Conservation (phyloP, 1,140 invertebrate species). For the Aleiodes sp. region DNA sequence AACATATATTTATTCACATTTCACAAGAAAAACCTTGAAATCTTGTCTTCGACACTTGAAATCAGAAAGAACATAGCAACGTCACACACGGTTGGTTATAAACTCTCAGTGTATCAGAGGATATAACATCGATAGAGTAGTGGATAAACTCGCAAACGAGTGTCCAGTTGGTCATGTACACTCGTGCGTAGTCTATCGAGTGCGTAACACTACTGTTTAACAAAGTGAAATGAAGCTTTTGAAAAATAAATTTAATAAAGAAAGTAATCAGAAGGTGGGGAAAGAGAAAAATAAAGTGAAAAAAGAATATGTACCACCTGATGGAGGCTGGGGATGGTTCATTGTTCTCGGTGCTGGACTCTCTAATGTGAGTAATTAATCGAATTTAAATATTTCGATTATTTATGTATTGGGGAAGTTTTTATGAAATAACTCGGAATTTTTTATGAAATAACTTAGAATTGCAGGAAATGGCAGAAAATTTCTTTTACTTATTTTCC, state of each 20-base stretch:
- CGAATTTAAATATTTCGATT: neutral
- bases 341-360: constrained; percentile 69
- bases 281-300: neutral
- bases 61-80: neutral
- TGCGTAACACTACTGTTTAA: neutral
- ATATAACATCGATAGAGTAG: neutral
- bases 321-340: constrained; percentile 77
- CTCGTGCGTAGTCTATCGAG: neutral
- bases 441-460: too few species aligned
- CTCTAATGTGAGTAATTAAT: constrained; percentile 68
- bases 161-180: constrained; percentile 1
- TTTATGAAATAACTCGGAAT: too few species aligned
- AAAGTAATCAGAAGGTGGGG: neutral
- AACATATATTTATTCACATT: too few species aligned
- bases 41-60: neutral
- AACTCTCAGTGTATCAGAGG: neutral
- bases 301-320: constrained; percentile 67
- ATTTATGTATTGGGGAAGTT: too few species aligned
- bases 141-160: constrained; percentile 1
- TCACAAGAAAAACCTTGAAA: too few species aligned
- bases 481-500: too few species aligned
- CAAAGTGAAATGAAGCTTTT: neutral
- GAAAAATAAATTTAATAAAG: neutral
- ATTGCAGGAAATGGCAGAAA: too few species aligned
- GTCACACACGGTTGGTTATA: neutral